A percentile compares a stretch with the other conserved stretches of the same genome.
These are phyloP conservation scores for Hypsopygia costalis DNA, from an alignment of 2,888 invertebrate species.

Conservation along the genomic window DNA sequence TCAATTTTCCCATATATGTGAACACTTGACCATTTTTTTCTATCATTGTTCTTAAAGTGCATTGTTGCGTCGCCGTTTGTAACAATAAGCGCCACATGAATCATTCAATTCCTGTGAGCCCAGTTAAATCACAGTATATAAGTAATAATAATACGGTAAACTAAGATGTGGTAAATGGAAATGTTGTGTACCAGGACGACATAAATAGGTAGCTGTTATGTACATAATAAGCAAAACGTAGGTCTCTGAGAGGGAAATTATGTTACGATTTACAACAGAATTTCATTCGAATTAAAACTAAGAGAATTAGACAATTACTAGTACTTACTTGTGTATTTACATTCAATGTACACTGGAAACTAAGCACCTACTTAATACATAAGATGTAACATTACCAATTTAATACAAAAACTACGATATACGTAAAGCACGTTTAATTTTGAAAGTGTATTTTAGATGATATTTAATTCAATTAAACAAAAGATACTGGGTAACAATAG, in stretches of 20 bases:
- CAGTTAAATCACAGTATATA: too few species aligned
- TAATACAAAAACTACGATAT: too few species aligned
- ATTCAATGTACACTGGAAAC: not conserved
- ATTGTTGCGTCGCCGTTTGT: constrained; percentile 5
- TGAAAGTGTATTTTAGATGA: too few species aligned
- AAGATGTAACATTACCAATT: too few species aligned
- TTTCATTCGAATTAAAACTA: too few species aligned
- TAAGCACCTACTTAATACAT: too few species aligned
- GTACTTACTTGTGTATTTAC: not conserved
- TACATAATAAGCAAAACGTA: constrained; percentile 6
- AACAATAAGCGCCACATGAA: constrained; percentile 2
- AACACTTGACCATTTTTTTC: constrained; percentile 37
- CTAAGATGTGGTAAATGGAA: constrained; percentile 7
- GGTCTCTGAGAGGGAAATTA: constrained; percentile 10
- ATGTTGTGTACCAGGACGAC: constrained; percentile 7
- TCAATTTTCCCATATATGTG: constrained; percentile 21
- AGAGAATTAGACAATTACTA: too few species aligned
- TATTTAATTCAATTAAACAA: too few species aligned
- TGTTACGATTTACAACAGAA: constrained; percentile 9
- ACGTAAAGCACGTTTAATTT: too few species aligned
- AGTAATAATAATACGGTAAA: not conserved
- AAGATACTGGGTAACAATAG: too few species aligned
- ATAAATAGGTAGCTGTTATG: not conserved
- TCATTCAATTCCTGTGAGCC: constrained; percentile 4
- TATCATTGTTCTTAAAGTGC: constrained; percentile 21